Percentiles rank a stretch among this genome's conserved stretches.
Evolutionary conservation across 35 echinoderm and acorn worm species (phyloP).

Genomic region (Ophiothrix spiculata): DNA sequence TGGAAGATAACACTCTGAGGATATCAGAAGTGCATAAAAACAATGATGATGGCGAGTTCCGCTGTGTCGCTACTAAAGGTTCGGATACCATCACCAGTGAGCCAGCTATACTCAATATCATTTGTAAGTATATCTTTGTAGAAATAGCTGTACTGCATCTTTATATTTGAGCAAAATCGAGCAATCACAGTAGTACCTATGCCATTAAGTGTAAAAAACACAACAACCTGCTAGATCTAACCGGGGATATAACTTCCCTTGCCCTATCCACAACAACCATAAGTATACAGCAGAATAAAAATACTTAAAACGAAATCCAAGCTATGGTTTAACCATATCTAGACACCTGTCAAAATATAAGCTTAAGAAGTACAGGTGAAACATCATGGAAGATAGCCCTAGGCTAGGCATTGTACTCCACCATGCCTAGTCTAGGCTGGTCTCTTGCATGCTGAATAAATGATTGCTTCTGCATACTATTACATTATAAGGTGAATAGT

Average conservation of each 20-base stretch:
- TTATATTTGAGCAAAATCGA: not conserved
- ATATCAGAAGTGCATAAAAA: slow-evolving; percentile 30
- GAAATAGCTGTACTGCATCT: not conserved
- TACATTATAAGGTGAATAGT: no score
- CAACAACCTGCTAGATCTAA: not conserved
- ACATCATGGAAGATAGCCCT: not conserved
- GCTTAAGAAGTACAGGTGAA: not conserved
- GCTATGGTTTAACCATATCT: not conserved
- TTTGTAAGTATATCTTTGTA: slow-evolving; percentile 19
- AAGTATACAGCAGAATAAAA: not conserved
- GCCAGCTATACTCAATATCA: slow-evolving; percentile 27
- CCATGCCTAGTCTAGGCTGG: not conserved
- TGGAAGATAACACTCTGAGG: not conserved
- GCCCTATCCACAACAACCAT: not conserved
- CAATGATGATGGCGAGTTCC: slow-evolving; percentile 21
- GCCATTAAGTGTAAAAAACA: not conserved
- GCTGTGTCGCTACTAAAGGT: slow-evolving; percentile 10
- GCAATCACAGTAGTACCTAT: no score
- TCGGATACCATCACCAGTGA: slow-evolving; percentile 16
- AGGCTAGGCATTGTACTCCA: not conserved
- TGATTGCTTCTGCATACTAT: no score
- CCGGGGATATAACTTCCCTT: not conserved
- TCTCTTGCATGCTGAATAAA: not conserved
- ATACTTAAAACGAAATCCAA: not conserved
- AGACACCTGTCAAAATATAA: not conserved